Evolutionary conservation across 2,797 vertebrate genomes (phyloP).

Genomic region (Echeneis naucrates): DNA sequence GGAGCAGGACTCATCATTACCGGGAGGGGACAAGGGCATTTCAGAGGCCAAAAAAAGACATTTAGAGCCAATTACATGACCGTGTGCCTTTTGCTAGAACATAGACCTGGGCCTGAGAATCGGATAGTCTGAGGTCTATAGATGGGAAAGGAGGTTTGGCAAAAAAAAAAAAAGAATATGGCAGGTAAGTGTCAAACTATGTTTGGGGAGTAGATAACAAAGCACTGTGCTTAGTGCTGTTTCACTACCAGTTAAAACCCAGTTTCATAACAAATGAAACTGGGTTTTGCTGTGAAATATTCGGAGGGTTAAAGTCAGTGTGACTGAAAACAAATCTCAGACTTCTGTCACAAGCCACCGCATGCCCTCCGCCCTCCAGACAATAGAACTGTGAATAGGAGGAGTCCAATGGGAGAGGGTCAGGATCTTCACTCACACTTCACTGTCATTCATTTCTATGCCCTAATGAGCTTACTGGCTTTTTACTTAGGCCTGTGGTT

Average conservation of each 20-base stretch:
- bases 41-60: background rate
- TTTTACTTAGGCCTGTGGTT: conserved; percentile 12
- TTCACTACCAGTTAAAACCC: no score
- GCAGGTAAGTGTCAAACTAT: background rate
- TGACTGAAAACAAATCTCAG: conserved; percentile 45
- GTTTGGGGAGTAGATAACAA: background rate
- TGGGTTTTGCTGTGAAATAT: conserved; percentile 38
- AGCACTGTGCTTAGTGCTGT: background rate
- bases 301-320: conserved; percentile 30
- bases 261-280: background rate
- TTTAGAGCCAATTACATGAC: background rate
- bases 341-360: conserved; percentile 68
- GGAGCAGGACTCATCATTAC: background rate
- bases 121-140: background rate
- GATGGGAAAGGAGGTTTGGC: background rate
- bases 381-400: conserved; percentile 38
- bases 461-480: conserved; percentile 32
- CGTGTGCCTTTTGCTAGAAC: background rate
- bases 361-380: conserved; percentile 49
- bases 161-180: background rate
- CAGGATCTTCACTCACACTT: conserved; percentile 51
- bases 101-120: background rate
- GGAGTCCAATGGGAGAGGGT: conserved; percentile 38
- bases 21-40: background rate
- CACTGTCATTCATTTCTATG: conserved; percentile 36